phyloP scores from a whole-genome alignment of 1,140 invertebrate genomes.

The Drosophila trapezifrons region DNA sequence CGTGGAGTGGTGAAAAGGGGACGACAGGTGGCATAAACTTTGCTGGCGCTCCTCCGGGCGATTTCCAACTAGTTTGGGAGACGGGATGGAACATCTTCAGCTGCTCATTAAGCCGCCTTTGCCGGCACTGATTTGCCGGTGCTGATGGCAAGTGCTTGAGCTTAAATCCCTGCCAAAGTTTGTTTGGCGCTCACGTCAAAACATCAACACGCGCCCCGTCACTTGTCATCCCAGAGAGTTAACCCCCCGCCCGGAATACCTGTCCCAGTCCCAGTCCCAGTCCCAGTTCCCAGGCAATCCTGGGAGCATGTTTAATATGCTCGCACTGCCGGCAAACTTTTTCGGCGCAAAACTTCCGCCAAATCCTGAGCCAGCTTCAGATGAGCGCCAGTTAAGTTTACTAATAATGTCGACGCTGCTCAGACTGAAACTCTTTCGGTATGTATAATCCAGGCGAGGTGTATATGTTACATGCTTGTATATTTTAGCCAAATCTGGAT shows the following conservation, averaged over 20 bases:
- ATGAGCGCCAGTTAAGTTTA: slow-evolving; percentile 73
- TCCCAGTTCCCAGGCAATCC: neutral
- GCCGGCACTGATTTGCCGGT: slow-evolving; percentile 67
- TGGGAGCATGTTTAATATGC: slow-evolving; percentile 73
- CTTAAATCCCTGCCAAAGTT: slow-evolving; percentile 63
- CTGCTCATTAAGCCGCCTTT: slow-evolving; percentile 68
- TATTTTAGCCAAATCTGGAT: neutral
- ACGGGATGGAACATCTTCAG: slow-evolving; percentile 18
- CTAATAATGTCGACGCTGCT: slow-evolving; percentile 74
- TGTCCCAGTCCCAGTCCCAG: neutral
- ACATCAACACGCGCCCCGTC: slow-evolving; percentile 74
- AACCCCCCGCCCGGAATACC: neutral
- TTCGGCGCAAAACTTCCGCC: slow-evolving; percentile 64
- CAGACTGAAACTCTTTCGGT: slow-evolving; percentile 15
- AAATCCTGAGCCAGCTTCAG: slow-evolving; percentile 31
- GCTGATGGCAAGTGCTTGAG: slow-evolving; percentile 60
- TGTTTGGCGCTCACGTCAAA: slow-evolving; percentile 72
- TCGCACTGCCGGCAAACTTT: slow-evolving; percentile 72
- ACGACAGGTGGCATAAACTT: slow-evolving; percentile 61
- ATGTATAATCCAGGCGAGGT: slow-evolving; percentile 14
- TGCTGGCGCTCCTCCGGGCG: slow-evolving; percentile 22
- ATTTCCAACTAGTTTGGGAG: slow-evolving; percentile 13
- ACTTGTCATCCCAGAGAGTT: slow-evolving; percentile 37
- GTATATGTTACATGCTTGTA: neutral
- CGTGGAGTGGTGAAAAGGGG: slow-evolving; percentile 13